Percentiles rank a stretch among this genome's conserved stretches.
Conservation (phyloP, 2,113 vertebrate species). For the Forbesichthys agassizii region DNA sequence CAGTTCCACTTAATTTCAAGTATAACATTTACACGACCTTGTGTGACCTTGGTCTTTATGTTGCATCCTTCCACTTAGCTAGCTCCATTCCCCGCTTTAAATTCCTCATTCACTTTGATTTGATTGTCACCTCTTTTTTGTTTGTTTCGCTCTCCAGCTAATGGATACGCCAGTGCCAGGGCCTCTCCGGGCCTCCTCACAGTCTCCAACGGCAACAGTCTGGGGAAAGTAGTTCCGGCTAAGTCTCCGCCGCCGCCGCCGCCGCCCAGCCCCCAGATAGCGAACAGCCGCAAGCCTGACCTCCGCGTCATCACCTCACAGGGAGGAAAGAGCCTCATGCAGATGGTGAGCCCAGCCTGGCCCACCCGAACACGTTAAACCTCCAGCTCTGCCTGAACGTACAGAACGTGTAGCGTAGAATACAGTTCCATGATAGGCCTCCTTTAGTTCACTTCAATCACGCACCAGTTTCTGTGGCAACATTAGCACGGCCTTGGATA, state of each 20-base stretch:
- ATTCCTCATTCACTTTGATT: slow-evolving; percentile 23
- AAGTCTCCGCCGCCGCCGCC: slow-evolving; percentile 89
- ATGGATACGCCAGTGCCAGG: slow-evolving; percentile 93
- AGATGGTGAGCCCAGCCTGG: slow-evolving; percentile 86
- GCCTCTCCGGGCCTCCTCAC: slow-evolving; percentile 94
- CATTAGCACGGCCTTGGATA: slow-evolving; percentile 24
- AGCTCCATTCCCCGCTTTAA: no score
- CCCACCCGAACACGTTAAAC: slow-evolving; percentile 13
- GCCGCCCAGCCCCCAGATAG: slow-evolving; percentile 82
- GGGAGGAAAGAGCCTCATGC: slow-evolving; percentile 91
- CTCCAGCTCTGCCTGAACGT: background rate
- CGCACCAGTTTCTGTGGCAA: slow-evolving; percentile 26
- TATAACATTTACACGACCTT: no score
- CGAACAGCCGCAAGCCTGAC: slow-evolving; percentile 91
- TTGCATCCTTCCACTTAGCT: no score
- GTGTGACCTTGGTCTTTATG: no score
- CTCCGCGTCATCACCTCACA: slow-evolving; percentile 96
- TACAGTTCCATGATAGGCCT: background rate
- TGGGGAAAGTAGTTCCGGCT: slow-evolving; percentile 92
- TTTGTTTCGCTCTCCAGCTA: slow-evolving; percentile 77
- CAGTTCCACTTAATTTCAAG: no score
- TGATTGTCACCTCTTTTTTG: slow-evolving; percentile 51
- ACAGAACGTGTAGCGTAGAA: no score
- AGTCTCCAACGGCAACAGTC: slow-evolving; percentile 91
- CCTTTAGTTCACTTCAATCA: background rate